Conservation (phyloP, 2,797 vertebrate species). For the Rhadinocentrus ornatus region DNA sequence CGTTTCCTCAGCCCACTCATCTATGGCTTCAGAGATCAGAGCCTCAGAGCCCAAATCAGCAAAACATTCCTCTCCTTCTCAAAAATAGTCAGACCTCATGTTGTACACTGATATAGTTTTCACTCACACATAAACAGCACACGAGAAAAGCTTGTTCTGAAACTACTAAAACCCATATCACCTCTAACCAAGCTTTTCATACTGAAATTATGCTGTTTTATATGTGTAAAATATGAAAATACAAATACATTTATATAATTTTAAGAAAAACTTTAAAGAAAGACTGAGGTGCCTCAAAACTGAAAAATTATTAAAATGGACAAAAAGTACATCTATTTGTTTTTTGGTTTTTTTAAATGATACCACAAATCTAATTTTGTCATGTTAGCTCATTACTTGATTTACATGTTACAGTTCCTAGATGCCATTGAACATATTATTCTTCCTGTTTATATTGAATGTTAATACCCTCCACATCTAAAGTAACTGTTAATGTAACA, state of each 20-base stretch:
- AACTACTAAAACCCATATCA: background rate
- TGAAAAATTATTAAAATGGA: background rate
- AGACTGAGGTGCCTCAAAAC: background rate
- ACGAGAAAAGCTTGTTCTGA: background rate
- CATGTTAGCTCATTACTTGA: background rate
- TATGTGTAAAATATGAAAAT: background rate
- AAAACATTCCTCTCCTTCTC: constrained; percentile 56
- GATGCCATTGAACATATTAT: background rate
- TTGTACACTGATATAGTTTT: constrained; percentile 8
- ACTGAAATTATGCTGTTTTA: background rate
- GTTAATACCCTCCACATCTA: background rate
- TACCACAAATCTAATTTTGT: background rate
- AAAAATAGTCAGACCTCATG: background rate
- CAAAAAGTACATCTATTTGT: background rate
- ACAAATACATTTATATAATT: background rate
- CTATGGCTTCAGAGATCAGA: constrained; percentile 80
- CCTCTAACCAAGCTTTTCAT: background rate
- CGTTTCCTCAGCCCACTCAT: constrained; percentile 83
- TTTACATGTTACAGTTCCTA: background rate
- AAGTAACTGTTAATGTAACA: background rate
- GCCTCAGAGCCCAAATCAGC: constrained; percentile 60
- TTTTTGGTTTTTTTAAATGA: background rate
- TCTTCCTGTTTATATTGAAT: background rate
- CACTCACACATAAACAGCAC: background rate
- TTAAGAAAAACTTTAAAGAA: background rate